These are phyloP conservation scores for Volucella bombylans DNA, from an alignment of 2,888 invertebrate genomes.

Conservation along the genomic window DNA sequence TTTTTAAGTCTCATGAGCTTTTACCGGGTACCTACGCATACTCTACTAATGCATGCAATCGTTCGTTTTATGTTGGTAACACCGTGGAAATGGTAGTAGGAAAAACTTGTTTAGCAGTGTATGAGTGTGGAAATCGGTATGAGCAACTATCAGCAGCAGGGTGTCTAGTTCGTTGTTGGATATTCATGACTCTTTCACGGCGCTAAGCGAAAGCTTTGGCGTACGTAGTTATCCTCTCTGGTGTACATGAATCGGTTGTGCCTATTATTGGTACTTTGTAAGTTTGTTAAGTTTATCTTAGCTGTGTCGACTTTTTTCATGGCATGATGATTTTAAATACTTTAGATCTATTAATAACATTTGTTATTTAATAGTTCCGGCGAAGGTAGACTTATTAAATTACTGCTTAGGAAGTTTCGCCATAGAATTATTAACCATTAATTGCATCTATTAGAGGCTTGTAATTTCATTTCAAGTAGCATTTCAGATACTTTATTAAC, in stretches of 20 bases:
- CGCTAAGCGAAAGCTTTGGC: slow-evolving; percentile 16
- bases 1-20: slow-evolving; percentile 40
- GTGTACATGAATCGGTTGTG: neutral
- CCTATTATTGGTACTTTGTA: neutral
- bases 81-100: slow-evolving; percentile 7
- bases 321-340: no score
- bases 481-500: no score
- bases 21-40: slow-evolving; percentile 16
- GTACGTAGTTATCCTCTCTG: slow-evolving; percentile 11
- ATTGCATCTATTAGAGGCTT: no score
- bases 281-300: neutral
- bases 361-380: no score
- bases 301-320: no score
- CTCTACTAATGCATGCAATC: slow-evolving; percentile 4
- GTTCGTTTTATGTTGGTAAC: slow-evolving; percentile 28
- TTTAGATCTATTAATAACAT: no score
- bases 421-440: no score
- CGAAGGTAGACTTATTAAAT: no score
- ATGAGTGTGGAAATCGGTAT: slow-evolving; percentile 15
- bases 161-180: neutral
- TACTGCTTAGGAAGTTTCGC: no score
- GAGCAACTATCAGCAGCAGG: slow-evolving; percentile 5
- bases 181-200: neutral
- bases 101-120: slow-evolving; percentile 23
- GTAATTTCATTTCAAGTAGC: no score